Evolutionary conservation across 2,797 vertebrate genomes (phyloP).

Genomic region (Delichon dasypus): DNA sequence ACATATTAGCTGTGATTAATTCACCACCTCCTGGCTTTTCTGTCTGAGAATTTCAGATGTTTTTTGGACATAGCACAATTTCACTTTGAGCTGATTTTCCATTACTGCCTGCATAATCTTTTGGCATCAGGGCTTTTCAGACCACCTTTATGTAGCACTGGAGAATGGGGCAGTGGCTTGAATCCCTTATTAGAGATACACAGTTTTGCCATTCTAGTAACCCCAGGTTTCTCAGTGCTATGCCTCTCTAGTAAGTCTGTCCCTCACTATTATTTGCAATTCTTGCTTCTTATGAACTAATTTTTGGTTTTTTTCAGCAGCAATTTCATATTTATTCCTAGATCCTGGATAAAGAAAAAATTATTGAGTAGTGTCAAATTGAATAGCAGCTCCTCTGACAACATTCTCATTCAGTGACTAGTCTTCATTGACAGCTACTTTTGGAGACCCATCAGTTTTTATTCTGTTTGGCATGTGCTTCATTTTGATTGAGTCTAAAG

Average conservation of each 20-base stretch:
- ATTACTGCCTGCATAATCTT: background rate
- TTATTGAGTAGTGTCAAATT: background rate
- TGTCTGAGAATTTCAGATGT: background rate
- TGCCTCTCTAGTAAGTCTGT: fast-evolving
- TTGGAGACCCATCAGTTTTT: background rate
- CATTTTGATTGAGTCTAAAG: background rate
- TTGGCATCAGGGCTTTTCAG: background rate
- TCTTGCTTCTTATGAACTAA: background rate
- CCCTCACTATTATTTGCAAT: background rate
- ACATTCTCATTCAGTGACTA: background rate
- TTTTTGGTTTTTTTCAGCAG: background rate
- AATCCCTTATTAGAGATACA: background rate
- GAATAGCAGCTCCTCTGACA: background rate
- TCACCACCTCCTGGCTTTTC: background rate
- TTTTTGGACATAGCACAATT: background rate
- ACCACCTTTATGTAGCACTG: background rate
- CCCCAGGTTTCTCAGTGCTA: background rate
- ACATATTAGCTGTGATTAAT: background rate
- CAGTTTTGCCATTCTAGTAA: background rate
- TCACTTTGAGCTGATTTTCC: background rate
- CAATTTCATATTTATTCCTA: background rate
- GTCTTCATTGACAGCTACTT: background rate
- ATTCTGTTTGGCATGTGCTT: background rate
- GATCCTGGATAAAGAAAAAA: background rate
- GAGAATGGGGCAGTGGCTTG: background rate